phyloP scores from a whole-genome alignment of 2,797 vertebrate species.

The Lophius americanus region DNA sequence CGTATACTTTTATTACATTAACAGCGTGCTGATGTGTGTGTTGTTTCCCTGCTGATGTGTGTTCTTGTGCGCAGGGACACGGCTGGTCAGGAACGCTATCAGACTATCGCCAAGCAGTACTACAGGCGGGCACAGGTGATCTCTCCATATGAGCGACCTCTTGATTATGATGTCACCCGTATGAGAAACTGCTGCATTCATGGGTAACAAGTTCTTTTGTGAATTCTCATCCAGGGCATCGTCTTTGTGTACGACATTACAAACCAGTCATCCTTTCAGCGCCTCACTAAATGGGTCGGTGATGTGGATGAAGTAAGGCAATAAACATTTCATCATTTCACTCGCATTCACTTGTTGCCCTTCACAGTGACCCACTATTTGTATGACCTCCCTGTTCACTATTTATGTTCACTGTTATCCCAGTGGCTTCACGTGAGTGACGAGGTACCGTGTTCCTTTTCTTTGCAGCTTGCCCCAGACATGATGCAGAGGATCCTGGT shows the following conservation, averaged over 20 bases:
- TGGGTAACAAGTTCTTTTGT: not conserved
- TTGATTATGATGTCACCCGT: not conserved
- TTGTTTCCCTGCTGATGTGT: not conserved
- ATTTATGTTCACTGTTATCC: not conserved
- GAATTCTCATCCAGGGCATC: constrained; percentile 83
- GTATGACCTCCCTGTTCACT: not conserved
- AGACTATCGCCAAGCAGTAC: constrained; percentile 97
- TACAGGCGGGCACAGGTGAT: constrained; percentile 93
- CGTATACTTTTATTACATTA: not conserved
- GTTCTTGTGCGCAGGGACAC: constrained; percentile 87
- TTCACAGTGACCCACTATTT: constrained; percentile 16
- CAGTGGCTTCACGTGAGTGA: constrained; percentile 13
- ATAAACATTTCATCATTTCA: constrained; percentile 1
- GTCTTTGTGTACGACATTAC: constrained; percentile 94
- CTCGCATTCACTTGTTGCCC: not conserved
- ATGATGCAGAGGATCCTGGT: constrained; percentile 91
- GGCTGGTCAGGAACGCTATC: constrained; percentile 95
- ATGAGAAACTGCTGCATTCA: not conserved
- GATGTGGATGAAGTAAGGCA: constrained; percentile 92
- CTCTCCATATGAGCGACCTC: not conserved
- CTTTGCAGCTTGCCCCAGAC: constrained; percentile 83
- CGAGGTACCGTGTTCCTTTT: constrained; percentile 16
- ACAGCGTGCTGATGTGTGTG: not conserved
- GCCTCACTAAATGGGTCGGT: constrained; percentile 94
- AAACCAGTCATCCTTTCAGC: constrained; percentile 89